Conservation (phyloP, 2,113 vertebrate species). For the Calyptomena viridis region DNA sequence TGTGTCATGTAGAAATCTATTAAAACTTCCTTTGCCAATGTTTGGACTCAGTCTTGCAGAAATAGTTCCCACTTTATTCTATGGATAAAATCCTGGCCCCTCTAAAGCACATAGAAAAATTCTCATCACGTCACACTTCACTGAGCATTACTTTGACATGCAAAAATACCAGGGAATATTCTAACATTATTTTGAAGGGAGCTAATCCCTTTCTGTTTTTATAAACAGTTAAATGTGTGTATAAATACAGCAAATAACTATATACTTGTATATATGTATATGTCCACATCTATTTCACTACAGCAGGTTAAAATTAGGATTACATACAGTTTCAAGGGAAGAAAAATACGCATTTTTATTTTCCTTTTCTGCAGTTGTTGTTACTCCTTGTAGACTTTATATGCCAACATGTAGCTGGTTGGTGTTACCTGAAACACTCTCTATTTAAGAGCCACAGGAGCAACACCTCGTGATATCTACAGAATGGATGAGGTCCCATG, state of each 20-base stretch:
- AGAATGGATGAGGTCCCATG: rapidly evolving
- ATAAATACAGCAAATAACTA: neutral
- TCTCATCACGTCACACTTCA: slow-evolving; percentile 37
- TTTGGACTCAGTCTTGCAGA: slow-evolving; percentile 48
- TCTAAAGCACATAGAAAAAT: neutral
- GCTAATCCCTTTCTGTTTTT: neutral
- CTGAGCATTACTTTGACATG: neutral
- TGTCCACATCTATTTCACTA: neutral
- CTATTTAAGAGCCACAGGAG: neutral
- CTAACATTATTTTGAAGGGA: neutral
- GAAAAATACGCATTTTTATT: neutral
- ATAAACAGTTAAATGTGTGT: neutral
- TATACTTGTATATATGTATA: neutral
- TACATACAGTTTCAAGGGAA: neutral
- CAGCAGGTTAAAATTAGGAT: neutral
- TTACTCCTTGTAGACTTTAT: neutral
- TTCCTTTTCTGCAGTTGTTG: neutral
- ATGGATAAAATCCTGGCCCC: neutral
- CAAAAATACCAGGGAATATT: neutral
- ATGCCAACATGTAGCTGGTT: neutral
- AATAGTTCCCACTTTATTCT: slow-evolving; percentile 33
- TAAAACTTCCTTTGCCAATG: slow-evolving; percentile 51
- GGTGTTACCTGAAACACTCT: neutral
- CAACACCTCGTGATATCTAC: neutral
- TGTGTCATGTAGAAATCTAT: slow-evolving; percentile 49